These are phyloP conservation scores for Xiphorhynchus elegans DNA, from an alignment of 2,113 vertebrate genomes.

Conservation along the genomic window DNA sequence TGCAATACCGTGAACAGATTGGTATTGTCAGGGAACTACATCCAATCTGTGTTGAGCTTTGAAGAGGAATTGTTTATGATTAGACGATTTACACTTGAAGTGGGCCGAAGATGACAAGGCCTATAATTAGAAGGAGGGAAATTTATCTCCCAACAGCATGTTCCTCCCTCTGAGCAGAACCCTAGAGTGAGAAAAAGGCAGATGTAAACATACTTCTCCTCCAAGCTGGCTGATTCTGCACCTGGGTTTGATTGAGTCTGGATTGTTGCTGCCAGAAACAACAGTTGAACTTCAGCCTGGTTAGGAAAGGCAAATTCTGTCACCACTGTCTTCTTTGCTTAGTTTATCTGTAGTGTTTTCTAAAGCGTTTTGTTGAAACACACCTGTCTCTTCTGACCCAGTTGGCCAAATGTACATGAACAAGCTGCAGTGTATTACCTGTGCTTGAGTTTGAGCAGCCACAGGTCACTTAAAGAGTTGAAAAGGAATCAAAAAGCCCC, in stretches of 20 bases:
- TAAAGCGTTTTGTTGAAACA: slow-evolving; percentile 3
- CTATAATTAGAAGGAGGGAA: slow-evolving; percentile 75
- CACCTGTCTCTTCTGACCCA: slow-evolving; percentile 30
- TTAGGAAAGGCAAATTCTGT: slow-evolving; percentile 28
- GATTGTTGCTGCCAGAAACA: slow-evolving; percentile 61
- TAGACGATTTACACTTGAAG: slow-evolving; percentile 71
- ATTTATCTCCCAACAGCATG: slow-evolving; percentile 73
- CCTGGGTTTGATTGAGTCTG: slow-evolving; percentile 51
- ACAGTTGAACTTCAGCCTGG: slow-evolving; percentile 41
- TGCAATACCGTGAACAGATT: slow-evolving; percentile 64
- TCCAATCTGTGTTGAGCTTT: slow-evolving; percentile 68
- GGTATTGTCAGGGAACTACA: slow-evolving; percentile 67
- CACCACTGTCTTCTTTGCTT: background rate
- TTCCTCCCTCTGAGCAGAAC: slow-evolving; percentile 55
- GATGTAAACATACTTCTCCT: slow-evolving; percentile 57
- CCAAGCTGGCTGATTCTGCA: slow-evolving; percentile 57
- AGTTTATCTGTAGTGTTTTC: slow-evolving; percentile 12
- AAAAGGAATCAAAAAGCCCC: background rate
- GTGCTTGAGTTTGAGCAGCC: background rate
- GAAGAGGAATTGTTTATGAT: slow-evolving; percentile 75
- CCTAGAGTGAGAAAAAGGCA: slow-evolving; percentile 53
- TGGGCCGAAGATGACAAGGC: slow-evolving; percentile 67
- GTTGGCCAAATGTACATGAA: background rate
- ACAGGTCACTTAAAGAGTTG: background rate
- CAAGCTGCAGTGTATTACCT: background rate